Conservation (phyloP, 1,140 invertebrate species). For the Campoletis sonorensis region DNA sequence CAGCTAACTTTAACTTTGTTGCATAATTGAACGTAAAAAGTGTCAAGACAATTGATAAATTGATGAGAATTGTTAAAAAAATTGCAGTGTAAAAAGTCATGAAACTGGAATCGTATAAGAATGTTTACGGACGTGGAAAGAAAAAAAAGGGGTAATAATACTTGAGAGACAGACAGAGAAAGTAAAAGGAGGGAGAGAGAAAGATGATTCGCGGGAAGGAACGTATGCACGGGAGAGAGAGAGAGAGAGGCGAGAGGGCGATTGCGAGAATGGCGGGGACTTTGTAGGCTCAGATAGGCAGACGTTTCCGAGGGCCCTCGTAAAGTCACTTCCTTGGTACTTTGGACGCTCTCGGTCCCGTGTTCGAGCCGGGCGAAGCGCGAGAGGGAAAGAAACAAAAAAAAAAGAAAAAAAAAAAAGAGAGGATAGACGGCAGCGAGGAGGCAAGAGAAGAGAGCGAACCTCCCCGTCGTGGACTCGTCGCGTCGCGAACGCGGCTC, state of each 20-base stretch:
- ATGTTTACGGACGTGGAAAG: slow-evolving; percentile 72
- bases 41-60: no score
- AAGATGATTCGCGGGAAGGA: background rate
- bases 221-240: background rate
- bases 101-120: slow-evolving; percentile 49
- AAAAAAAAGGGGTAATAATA: slow-evolving; percentile 64
- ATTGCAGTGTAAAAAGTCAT: slow-evolving; percentile 13
- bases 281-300: slow-evolving; percentile 50
- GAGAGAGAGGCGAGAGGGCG: background rate
- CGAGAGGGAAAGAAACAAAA: background rate
- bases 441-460: background rate
- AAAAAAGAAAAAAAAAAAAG: background rate
- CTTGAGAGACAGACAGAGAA: slow-evolving; percentile 48
- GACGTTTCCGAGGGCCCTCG: slow-evolving; percentile 66
- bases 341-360: slow-evolving; percentile 32
- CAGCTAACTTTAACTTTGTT: no score
- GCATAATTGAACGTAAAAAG: no score
- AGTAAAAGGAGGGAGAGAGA: background rate
- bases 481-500: no score
- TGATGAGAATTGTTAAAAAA: no score
- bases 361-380: slow-evolving; percentile 37
- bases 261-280: slow-evolving; percentile 53
- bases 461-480: no score
- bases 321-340: slow-evolving; percentile 60
- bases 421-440: no score